A percentile compares a stretch with the other conserved stretches of the same genome.
phyloP scores from a whole-genome alignment of 2,888 invertebrate species.

The Eristalis tenax region DNA sequence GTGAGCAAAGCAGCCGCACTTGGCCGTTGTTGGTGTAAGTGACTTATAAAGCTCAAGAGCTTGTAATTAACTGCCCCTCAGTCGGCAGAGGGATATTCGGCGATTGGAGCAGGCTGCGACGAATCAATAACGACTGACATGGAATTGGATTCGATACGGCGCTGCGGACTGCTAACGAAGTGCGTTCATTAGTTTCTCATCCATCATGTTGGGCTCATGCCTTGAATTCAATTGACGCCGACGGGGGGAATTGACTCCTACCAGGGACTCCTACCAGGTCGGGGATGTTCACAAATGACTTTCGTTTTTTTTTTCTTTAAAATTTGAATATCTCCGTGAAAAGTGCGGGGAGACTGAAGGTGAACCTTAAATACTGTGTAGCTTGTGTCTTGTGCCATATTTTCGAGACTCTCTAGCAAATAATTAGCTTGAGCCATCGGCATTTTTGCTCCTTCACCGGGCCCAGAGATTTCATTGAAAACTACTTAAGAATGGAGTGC shows the following conservation, averaged over 20 bases:
- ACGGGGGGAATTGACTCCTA: not conserved
- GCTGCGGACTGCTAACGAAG: not conserved
- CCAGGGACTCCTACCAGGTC: not conserved
- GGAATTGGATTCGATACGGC: not conserved
- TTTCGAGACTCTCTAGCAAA: no score
- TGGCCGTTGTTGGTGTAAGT: not conserved
- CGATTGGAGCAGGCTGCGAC: not conserved
- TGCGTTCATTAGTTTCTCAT: not conserved
- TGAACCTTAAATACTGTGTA: no score
- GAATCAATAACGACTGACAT: not conserved
- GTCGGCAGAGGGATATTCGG: not conserved
- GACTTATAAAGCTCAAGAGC: not conserved
- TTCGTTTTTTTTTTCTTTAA: not conserved
- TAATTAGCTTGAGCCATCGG: no score
- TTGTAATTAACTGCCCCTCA: conserved; percentile 11
- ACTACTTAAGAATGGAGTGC: no score
- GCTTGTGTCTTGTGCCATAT: no score
- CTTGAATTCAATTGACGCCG: not conserved
- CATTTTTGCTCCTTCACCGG: no score
- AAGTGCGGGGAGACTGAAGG: no score
- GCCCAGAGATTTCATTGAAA: no score
- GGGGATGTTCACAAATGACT: not conserved
- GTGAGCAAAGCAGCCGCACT: not conserved
- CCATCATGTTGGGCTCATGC: not conserved
- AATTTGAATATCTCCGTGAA: not conserved